These are phyloP conservation scores for Tonatia bakeri DNA, from an alignment of 2,113 vertebrate species.

Conservation along the genomic window DNA sequence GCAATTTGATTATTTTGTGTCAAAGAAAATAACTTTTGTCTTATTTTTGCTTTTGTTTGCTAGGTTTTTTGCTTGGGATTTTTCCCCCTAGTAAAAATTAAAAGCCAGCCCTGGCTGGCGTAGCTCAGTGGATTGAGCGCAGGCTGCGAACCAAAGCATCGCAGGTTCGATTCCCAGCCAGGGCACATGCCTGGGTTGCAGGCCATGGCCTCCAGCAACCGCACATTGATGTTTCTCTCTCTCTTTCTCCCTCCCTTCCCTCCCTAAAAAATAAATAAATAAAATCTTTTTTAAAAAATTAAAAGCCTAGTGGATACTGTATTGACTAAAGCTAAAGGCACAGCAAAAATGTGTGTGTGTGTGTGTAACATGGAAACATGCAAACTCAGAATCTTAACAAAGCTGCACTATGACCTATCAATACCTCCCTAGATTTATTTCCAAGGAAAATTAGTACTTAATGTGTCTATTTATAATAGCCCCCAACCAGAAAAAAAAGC, in stretches of 20 bases:
- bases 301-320: not conserved
- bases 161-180: too few relatives aligned
- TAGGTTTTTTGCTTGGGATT: not conserved
- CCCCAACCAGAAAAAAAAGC: not conserved
- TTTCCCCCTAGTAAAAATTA: not conserved
- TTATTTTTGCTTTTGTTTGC: not conserved
- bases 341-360: not conserved
- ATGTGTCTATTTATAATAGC: not conserved
- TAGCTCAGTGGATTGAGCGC: too few relatives aligned
- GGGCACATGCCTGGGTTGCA: too few relatives aligned
- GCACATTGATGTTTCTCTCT: too few relatives aligned
- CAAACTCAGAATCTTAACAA: not conserved
- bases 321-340: not conserved
- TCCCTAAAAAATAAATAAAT: too few relatives aligned
- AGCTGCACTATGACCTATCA: not conserved
- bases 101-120: too few relatives aligned
- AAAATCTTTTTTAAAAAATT: too few relatives aligned
- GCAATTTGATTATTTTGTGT: constrained; percentile 9
- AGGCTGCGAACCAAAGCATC: too few relatives aligned
- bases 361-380: not conserved
- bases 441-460: not conserved
- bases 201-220: too few relatives aligned
- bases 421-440: not conserved
- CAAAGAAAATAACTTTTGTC: not conserved
- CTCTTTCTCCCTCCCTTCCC: too few relatives aligned